Evolutionary conservation across 23 tunicate genomes (phyloP), one percentile per base, ranked within the genome.

Genomic region (Phallusia fumigata): DNA sequence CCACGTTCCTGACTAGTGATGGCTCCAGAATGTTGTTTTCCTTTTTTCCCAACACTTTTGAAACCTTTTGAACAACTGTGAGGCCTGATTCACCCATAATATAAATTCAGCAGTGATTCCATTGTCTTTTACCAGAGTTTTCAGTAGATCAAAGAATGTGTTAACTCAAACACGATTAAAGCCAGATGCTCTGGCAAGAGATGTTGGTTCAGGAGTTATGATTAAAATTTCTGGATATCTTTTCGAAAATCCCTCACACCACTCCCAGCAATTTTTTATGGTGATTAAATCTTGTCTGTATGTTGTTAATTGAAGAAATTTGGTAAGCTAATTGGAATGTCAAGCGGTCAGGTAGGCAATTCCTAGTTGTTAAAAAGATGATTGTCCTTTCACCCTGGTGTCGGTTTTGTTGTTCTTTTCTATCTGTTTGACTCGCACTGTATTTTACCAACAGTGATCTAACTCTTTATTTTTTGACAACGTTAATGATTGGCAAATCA

Each of bases 111-210:
- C 76, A 33, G 75, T 81, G n/a, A 53, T 28, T 44, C 24, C 15
- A n/a, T 80, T 64, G 11, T 30, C 26, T 26, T 80, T 11, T n/a
- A 80, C 40, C 28, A 33, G 33, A 8, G 53, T 33, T 10, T 58
- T 18, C 26, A 80, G 45, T 8, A 80, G 33, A 31, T 80, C 45
- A 80, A 80, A 80, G n/a, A 64, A 80, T 53, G 24, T 53, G 10
- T 80, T 33, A 33, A 80, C 75, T 64, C 31, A 47, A 53, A 31
- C 30, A 18, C 33, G 40, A 33, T 80, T 80, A 40, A 80, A 80
- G 44, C 84, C 84, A 53, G 84, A 80, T 53, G 84, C 84, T 30
- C 84, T 32, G 6, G 75, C 75, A 22, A 58, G 47, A 30, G 75
- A 80, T 58, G 75, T 80, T 8, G 84, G 74, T 64, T 80, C 84